phyloP scores from a whole-genome alignment of 2,888 invertebrate genomes.

The Cephus pulcher region DNA sequence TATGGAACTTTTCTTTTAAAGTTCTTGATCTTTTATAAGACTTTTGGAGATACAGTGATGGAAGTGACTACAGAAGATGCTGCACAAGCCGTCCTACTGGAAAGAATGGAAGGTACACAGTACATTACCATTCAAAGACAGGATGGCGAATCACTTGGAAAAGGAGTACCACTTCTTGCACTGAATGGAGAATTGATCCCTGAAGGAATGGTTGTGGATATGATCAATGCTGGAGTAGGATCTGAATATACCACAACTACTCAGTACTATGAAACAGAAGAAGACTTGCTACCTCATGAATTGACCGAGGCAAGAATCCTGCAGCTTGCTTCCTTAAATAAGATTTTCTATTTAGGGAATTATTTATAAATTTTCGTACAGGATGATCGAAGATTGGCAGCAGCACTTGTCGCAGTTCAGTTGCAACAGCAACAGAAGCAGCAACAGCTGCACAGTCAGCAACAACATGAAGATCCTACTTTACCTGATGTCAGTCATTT shows the following conservation, averaged over 20 bases:
- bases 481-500: constrained; percentile 57
- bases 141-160: constrained; percentile 58
- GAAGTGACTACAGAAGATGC: constrained; percentile 59
- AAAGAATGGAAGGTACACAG: constrained; percentile 63
- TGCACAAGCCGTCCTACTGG: constrained; percentile 60
- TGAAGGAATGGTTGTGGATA: constrained; percentile 64
- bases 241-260: constrained; percentile 53
- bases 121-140: constrained; percentile 65
- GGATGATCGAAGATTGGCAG: constrained; percentile 73
- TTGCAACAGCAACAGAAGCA: constrained; percentile 73
- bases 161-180: constrained; percentile 58
- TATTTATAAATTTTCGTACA: constrained; percentile 39
- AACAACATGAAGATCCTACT: constrained; percentile 53
- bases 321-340: not conserved
- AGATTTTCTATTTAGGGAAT: not conserved
- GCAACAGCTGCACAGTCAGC: constrained; percentile 58
- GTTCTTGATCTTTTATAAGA: no score
- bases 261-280: constrained; percentile 59
- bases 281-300: constrained; percentile 58
- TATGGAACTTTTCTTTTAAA: no score
- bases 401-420: constrained; percentile 74
- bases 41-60: constrained; percentile 39
- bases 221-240: constrained; percentile 61
- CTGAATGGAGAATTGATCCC: constrained; percentile 61
- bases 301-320: constrained; percentile 54